Base-by-base conservation (phyloP, 2,797 vertebrate genomes). In the Adelosebastes latens region DNA sequence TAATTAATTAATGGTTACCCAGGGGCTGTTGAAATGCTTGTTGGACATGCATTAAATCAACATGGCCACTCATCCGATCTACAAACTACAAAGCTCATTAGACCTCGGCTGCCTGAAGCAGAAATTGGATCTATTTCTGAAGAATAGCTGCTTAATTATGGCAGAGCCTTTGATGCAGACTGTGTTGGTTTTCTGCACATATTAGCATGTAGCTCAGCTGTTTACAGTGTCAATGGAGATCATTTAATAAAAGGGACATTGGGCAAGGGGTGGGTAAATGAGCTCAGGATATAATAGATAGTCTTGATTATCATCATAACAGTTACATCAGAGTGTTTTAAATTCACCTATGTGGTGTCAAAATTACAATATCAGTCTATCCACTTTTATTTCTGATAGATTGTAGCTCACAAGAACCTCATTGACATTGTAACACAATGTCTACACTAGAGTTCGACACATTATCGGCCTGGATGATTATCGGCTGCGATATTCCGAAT, bases 101-200 rank as follows among this genome's bases (percentile, higher is more conserved):
- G 32, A 10, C 29, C 53, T 27, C 0, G 2, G 12, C 32, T n/a
- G 79, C 81, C 76, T 5, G 11, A n/a, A 22, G 62, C 36, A 62
- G 62, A 72, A 34, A 59, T 49, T 63, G 14, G 18, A 63, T 5
- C 20, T 31, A 24, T 83, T 75, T 72, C 39, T 66, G 61, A 69
- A 65, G 75, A 83, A 46, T n/a, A 72, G 80, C 52, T 68, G 61
- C 20, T 83, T 85, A 81, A 83, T 86, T 77, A 79, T 65, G 62
- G 61, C 39, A 24, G 8, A 52, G 65, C 39, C 79, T 82, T 80
- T 84, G 61, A 86, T 80, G 79, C 60, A 55, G n/a, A 36, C n/a
- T 62, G 46, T 52, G 12, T 72, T 34, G 39, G 55, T 34, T 56
- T 72, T 72, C 11, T 39, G 62, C 25, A 66, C 56, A 53, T 46